Base-by-base conservation (phyloP, 1,140 invertebrate species). In the Achroia grisella region DNA sequence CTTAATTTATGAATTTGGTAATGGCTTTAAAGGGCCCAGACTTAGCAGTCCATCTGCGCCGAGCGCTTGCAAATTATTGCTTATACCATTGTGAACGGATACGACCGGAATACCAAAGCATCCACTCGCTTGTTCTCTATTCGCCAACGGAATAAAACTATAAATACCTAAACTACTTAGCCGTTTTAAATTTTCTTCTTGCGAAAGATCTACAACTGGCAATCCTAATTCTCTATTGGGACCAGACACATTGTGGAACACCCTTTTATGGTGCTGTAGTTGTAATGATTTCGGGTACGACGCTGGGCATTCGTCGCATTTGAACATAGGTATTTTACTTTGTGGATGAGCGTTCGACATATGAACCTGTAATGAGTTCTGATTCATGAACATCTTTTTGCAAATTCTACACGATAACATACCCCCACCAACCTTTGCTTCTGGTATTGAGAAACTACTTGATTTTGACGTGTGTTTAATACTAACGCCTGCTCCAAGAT, bases 101-200 rank as follows among this genome's bases (percentile, higher is more conserved):
- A 93, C 88, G n/a, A 94, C 90, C 0, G 93, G 93, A 34, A 94
- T 80, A 10, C 90, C 91, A 50, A 91, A 93, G 31, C 89, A 89
- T 8, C 91, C 90, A 31, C 89, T 89, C 0, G 87, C 87, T 44
- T 88, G 87, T 45, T 89, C 89, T 8, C 91, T 68, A 63, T 90
- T 90, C 0, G 90, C 91, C 36, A 93, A 71, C 1, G 92, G 91
- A 54, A 94, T 91, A 69, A 91, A 93, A 76, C 90, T 91, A 51
- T 89, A 89, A 52, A 94, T 92, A 34, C 93, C 93, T 45, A 93
- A 78, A 68, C 73, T 88, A 42, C 85, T 86, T 11, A 94, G 77
- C 36, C 90, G 87, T 51, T 88, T 89, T 9, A 92, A 62, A 28
- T 89, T 88, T 4, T 89, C 88, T 1, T 89, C 88, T 27, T 91